A percentile compares a stretch with the other conserved stretches of the same genome.
phyloP scores from a whole-genome alignment of 2,113 vertebrate species.

The cat (Felis catus) region F.catus_Fca126_mat1.0 CM031418.1:113557501-113558000 shows the following conservation, averaged over 20 bases:
- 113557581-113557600: not conserved
- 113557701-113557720: not conserved
- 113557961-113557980: not conserved
- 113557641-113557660: not conserved
- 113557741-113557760: not conserved
- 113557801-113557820: not conserved
- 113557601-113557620: not conserved
- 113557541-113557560: not conserved
- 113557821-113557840: not conserved
- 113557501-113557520: not conserved
- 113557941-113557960: not conserved
- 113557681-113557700: not conserved
- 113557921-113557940: not conserved
- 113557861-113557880: not conserved
- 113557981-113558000: not conserved
- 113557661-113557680: not conserved
- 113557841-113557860: not conserved
- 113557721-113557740: not conserved
- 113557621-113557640: not conserved
- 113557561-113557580: not conserved
- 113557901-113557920: not conserved
- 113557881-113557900: not conserved
- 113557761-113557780: not conserved
- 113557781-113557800: not conserved
- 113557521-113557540: not conserved